These are phyloP conservation scores for Drosophila lacteicornis DNA, from an alignment of 1,140 invertebrate genomes.

Conservation along the genomic window DNA sequence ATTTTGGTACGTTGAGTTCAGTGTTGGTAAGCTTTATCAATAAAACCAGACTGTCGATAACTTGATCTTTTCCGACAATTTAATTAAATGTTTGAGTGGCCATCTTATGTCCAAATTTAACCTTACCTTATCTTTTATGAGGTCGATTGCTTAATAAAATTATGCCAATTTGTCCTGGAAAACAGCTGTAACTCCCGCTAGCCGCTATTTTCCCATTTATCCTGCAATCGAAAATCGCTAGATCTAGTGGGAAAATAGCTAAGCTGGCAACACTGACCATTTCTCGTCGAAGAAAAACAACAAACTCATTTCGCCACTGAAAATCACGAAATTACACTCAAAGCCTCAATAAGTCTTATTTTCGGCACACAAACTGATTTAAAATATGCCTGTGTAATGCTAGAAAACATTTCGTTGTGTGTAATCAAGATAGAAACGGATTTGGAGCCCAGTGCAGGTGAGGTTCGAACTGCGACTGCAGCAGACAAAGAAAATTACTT, in stretches of 20 bases:
- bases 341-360: constrained; percentile 6
- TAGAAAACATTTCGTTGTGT: constrained; percentile 83
- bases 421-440: constrained; percentile 84
- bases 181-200: too few species aligned
- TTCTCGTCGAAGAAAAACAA: constrained; percentile 8
- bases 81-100: too few species aligned
- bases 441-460: constrained; percentile 66
- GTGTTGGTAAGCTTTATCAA: neutral
- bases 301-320: constrained; percentile 21
- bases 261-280: too few species aligned
- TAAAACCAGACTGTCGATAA: too few species aligned
- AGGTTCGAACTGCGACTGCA: constrained; percentile 15
- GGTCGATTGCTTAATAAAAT: too few species aligned
- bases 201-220: too few species aligned
- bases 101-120: too few species aligned
- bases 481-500: constrained; percentile 30
- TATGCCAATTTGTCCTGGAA: too few species aligned
- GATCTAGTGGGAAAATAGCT: too few species aligned
- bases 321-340: constrained; percentile 13
- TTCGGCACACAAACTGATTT: constrained; percentile 31
- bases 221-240: too few species aligned
- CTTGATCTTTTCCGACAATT: too few species aligned
- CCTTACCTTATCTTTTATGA: too few species aligned
- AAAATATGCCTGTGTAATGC: constrained; percentile 80
- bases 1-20: neutral